Conservation (phyloP, 2,113 vertebrate genomes). For the Peromyscus leucopus region DNA sequence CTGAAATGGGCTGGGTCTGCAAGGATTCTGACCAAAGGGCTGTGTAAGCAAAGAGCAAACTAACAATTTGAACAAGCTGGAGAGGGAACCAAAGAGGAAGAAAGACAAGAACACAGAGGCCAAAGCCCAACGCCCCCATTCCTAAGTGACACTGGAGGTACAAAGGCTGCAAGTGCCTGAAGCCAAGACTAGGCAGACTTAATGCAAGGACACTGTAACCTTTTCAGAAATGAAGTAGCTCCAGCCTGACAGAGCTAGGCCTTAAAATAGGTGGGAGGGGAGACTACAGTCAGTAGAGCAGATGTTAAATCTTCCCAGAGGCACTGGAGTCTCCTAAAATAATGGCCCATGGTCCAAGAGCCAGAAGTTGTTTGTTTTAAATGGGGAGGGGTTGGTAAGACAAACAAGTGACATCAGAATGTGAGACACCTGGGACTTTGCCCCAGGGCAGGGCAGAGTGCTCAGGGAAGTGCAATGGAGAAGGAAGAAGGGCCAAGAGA, state of each 20-base stretch:
- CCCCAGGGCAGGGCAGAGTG: background rate
- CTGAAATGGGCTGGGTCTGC: background rate
- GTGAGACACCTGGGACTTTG: background rate
- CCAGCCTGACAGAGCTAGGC: background rate
- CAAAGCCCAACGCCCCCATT: background rate
- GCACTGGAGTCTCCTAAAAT: background rate
- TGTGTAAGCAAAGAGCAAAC: conserved; percentile 7
- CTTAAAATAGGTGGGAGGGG: background rate
- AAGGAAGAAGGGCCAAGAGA: too few relatives aligned
- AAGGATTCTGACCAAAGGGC: background rate
- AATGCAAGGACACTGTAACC: background rate
- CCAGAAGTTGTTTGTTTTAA: background rate
- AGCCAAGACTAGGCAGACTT: background rate
- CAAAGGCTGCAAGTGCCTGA: background rate
- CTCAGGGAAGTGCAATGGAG: background rate
- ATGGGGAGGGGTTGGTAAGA: background rate
- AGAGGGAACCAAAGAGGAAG: background rate
- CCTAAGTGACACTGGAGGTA: background rate
- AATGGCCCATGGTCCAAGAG: background rate
- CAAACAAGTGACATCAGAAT: background rate
- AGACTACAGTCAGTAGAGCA: background rate
- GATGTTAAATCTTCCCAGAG: background rate
- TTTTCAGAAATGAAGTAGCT: conserved; percentile 1
- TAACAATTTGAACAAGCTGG: background rate
- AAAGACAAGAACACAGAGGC: background rate